Evolutionary conservation across 2,888 invertebrate genomes (phyloP), one percentile per base, ranked within the genome.

Genomic region (Leptothorax acervorum): DNA sequence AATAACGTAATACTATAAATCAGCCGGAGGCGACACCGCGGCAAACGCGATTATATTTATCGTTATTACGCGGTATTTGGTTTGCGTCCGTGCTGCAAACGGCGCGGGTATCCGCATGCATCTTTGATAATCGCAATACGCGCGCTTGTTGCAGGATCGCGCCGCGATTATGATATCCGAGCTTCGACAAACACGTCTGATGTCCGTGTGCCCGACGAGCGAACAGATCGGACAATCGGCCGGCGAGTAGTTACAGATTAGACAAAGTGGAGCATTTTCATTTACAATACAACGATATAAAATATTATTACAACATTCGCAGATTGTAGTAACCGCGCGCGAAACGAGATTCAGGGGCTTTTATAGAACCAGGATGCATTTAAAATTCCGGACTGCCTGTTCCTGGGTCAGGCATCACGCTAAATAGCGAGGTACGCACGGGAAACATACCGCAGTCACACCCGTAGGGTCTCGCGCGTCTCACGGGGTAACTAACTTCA

Each of bases 1-100:
- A 76, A 83, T 83, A 63, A 81, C 48, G 73, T 73, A 71, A 81
- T 81, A 73, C 79, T 60, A 81, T 71, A 81, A 81, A 79, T 79
- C 60, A 79, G 42, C 62, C 35, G n/a, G 18, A 66, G 42, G 65
- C 75, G 75, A 76, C 76, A 48, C 66, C 48, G 18, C 39, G 51
- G 28, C 82, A 55, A 48, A 62, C 57, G 66, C 82, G 78, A 83
- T 83, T 75, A 75, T 65, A 75, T 65, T 76, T 76, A 75, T 76
- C 75, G 57, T 75, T 78, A 78, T 83, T 78, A 65, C 78, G 66
- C 78, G 82, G 66, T 48, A 78, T 83, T 83, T 57, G 82, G 57
- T 57, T 35, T 18, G 65, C 82, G 57, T 48, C 39, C 63, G 63
- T n/a, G 76, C 42, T 3, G 18, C 35, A 35, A 79, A 45, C 57